Evolutionary conservation across 1,140 invertebrate genomes (phyloP), one percentile per base, ranked within the genome.

Genomic region (Sesamia nonagrioides): DNA sequence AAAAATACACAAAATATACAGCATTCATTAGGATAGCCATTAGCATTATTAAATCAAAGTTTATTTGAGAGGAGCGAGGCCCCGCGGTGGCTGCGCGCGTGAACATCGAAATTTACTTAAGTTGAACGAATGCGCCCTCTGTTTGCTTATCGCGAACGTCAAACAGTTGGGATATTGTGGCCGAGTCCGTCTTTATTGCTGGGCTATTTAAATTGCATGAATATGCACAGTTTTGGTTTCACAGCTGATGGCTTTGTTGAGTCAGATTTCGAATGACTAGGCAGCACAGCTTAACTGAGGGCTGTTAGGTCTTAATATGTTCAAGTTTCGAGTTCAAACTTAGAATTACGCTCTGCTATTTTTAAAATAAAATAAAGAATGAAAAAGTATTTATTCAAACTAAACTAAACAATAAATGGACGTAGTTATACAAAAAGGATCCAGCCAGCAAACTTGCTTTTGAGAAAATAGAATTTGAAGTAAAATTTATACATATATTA

Each of bases 61-160:
- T 37, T 72, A 54, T 72, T 82, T 81, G 81, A 81, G 83, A 82
- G 81, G 74, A 78, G 79, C 72, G 68, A 9, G 61, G 48, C 74
- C 66, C 88, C 84, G 89, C 84, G 89, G 87, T 85, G 82, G 83
- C 82, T 78, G 82, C 48, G 66, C 18, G 42, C 77, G 86, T 82
- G 88, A 90, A 94, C 93, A 94, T 91, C 88, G 91, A 92, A 94
- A 94, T 94, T 93, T 94, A 94, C 93, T 94, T 94, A 93, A 92
- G 91, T 92, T 92, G 92, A 92, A 94, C 93, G 93, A 92, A 91
- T 88, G 89, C 90, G 88, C 89, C 89, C 89, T 87, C 89, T 94
- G 87, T 94, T 92, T 93, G 89, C 89, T 61, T 13, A 80, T 27
- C 78, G 71, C 76, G 76, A 85, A 87, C 88, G 87, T 87, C 90